phyloP scores from a whole-genome alignment of 2,888 invertebrate genomes.

The Choreutis nemorana region DNA sequence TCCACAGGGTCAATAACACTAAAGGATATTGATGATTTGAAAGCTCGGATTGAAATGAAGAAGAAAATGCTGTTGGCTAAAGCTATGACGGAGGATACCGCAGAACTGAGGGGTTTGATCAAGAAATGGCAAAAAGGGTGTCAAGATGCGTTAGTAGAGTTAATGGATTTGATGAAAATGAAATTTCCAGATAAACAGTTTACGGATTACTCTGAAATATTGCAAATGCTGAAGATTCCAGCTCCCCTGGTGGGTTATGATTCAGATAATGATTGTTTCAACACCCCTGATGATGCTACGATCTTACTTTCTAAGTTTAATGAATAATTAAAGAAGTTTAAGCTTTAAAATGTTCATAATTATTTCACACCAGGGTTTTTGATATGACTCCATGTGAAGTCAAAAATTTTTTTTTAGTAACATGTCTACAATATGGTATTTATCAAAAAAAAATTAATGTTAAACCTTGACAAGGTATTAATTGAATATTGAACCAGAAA shows the following conservation, averaged over 20 bases:
- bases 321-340: too few relatives aligned
- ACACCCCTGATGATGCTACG: constrained; percentile 36
- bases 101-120: constrained; percentile 51
- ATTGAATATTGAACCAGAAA: too few relatives aligned
- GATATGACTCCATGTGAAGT: too few relatives aligned
- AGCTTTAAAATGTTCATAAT: too few relatives aligned
- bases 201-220: constrained; percentile 53
- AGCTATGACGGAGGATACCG: constrained; percentile 43
- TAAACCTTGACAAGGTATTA: too few relatives aligned
- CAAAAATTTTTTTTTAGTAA: too few relatives aligned
- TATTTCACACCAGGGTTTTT: too few relatives aligned
- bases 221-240: constrained; percentile 56
- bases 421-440: too few relatives aligned
- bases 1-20: constrained; percentile 54
- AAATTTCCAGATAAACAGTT: constrained; percentile 42
- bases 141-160: constrained; percentile 54
- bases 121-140: constrained; percentile 64
- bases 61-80: constrained; percentile 40
- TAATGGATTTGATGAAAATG: constrained; percentile 48
- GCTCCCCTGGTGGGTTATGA: constrained; percentile 53
- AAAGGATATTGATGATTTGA: constrained; percentile 47
- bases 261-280: constrained; percentile 54
- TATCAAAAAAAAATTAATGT: too few relatives aligned
- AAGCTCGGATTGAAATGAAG: constrained; percentile 44
- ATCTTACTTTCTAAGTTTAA: constrained; percentile 35